These are phyloP conservation scores for Antechinus flavipes DNA, from an alignment of 2,113 vertebrate genomes.

Conservation along the genomic window DNA sequence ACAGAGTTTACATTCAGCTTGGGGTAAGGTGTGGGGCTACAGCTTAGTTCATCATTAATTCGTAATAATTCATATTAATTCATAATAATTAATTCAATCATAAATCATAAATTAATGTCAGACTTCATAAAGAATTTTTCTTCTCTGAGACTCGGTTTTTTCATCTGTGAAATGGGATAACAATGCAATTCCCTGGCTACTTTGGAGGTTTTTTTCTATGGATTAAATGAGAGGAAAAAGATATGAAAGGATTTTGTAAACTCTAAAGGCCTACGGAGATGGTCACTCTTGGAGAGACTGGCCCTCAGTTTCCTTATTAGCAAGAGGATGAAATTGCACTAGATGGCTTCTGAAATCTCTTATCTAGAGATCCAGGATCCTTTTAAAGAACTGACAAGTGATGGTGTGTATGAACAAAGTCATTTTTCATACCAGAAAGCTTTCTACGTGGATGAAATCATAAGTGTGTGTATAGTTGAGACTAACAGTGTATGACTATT, in stretches of 20 bases:
- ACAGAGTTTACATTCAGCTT: neutral
- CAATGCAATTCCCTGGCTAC: neutral
- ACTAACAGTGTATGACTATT: neutral
- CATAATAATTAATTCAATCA: no score
- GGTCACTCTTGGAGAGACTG: neutral
- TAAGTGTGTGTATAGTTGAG: neutral
- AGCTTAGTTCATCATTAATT: neutral
- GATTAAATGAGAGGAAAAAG: neutral
- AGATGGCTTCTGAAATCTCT: fast-evolving
- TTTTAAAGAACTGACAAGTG: neutral
- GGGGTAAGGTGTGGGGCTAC: neutral
- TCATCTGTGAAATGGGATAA: neutral
- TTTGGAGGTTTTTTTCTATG: neutral
- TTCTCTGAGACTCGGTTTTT: neutral
- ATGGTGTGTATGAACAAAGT: neutral
- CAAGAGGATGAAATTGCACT: neutral
- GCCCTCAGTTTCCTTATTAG: neutral
- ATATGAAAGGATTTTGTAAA: neutral
- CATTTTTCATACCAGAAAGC: neutral
- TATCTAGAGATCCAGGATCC: neutral
- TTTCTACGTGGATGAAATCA: neutral
- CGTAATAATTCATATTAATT: neutral
- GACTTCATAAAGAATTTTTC: neutral
- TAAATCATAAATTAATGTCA: neutral
- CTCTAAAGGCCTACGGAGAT: neutral